Conservation (phyloP, 2,113 vertebrate species). For the Danionella cerebrum region DNA sequence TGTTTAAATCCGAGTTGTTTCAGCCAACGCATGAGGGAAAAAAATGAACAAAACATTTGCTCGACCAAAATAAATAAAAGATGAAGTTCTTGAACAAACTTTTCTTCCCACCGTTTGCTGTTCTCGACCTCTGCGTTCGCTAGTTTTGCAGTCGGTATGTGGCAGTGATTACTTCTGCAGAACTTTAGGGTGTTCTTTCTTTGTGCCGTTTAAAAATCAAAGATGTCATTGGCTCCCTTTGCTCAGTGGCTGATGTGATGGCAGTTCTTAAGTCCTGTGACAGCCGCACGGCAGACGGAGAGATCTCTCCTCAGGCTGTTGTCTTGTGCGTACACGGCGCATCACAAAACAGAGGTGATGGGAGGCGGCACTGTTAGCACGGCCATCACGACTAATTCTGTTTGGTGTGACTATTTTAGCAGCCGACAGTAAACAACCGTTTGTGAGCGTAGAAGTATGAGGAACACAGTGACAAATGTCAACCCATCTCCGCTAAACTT, state of each 20-base stretch:
- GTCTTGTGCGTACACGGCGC: conserved; percentile 25
- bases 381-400: conserved; percentile 45
- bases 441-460: conserved; percentile 27
- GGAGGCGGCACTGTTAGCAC: conserved; percentile 32
- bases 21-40: no score
- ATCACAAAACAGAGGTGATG: conserved; percentile 28
- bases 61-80: not conserved
- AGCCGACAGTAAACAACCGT: conserved; percentile 43
- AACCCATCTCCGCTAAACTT: conserved; percentile 31
- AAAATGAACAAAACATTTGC: not conserved
- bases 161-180: conserved; percentile 18
- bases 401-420: conserved; percentile 44
- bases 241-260: conserved; percentile 31
- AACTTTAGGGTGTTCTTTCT: conserved; percentile 26
- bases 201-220: conserved; percentile 34
- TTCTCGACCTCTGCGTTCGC: conserved; percentile 17
- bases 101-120: not conserved
- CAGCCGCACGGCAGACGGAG: conserved; percentile 37
- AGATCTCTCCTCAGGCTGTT: conserved; percentile 44
- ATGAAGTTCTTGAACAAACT: not conserved
- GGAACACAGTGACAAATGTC: conserved; percentile 30
- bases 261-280: conserved; percentile 37
- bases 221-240: conserved; percentile 35
- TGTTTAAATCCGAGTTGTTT: no score
- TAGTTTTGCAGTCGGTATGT: conserved; percentile 15